Evolutionary conservation across 2,113 vertebrate genomes (phyloP).

Genomic region (Origma solitaria): DNA sequence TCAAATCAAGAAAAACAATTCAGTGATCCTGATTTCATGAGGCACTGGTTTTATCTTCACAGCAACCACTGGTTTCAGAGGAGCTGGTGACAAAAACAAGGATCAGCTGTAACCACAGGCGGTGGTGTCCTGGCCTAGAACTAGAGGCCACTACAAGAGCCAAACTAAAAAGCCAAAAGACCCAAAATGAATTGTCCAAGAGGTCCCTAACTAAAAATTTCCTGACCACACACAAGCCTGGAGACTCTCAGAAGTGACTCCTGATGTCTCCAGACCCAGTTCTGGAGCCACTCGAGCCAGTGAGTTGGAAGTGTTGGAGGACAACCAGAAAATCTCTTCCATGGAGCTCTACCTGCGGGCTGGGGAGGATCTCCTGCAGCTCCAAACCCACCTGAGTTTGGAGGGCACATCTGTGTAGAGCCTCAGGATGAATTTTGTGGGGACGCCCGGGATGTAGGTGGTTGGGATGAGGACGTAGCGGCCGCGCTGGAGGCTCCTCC

Average conservation of each 20-base stretch:
- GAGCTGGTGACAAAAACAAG: neutral
- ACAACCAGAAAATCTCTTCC: neutral
- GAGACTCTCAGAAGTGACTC: neutral
- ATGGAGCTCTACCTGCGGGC: neutral
- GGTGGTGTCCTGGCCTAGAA: neutral
- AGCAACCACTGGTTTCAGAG: neutral
- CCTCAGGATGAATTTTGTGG: slow-evolving; percentile 82
- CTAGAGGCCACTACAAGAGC: neutral
- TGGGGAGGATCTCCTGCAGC: neutral
- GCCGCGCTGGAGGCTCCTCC: slow-evolving; percentile 74
- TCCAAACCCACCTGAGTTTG: slow-evolving; percentile 75
- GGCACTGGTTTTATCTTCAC: neutral
- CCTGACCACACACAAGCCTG: neutral
- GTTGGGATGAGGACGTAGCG: slow-evolving; percentile 88
- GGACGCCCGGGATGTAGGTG: slow-evolving; percentile 74
- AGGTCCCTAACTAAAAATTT: neutral
- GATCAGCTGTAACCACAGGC: neutral
- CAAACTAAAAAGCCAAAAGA: neutral
- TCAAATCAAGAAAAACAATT: neutral
- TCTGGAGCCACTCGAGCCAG: neutral
- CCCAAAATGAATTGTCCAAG: neutral
- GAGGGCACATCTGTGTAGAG: slow-evolving; percentile 85
- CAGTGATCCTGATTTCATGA: neutral
- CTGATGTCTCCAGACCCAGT: neutral
- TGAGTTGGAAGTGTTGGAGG: neutral